A percentile compares a stretch with the other conserved stretches of the same genome.
Evolutionary conservation across 2,113 vertebrate species (phyloP).

Genomic region (Sorex fumeus): DNA sequence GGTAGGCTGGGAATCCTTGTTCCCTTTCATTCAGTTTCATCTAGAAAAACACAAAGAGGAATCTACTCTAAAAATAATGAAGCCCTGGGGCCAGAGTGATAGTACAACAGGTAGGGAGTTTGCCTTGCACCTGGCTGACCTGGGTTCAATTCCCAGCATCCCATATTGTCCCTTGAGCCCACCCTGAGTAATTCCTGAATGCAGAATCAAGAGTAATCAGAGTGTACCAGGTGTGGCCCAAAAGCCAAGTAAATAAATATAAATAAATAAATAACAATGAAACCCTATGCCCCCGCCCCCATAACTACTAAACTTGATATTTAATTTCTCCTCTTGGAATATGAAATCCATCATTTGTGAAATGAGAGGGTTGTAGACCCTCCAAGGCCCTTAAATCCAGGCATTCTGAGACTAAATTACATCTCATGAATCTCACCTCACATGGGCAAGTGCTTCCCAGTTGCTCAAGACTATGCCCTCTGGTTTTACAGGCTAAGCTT

Average conservation of each 20-base stretch:
- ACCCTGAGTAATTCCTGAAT: too few relatives aligned
- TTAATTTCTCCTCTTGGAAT: not conserved
- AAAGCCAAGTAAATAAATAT: too few relatives aligned
- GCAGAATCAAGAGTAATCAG: too few relatives aligned
- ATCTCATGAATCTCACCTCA: not conserved
- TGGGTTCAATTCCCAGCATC: too few relatives aligned
- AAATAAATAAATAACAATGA: too few relatives aligned
- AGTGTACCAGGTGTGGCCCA: too few relatives aligned
- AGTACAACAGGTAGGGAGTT: too few relatives aligned
- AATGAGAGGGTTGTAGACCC: not conserved
- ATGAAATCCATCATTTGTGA: not conserved
- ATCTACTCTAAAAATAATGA: not conserved
- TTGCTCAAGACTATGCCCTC: conserved; percentile 1
- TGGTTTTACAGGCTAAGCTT: not conserved
- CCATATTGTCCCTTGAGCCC: too few relatives aligned
- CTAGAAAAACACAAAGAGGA: not conserved
- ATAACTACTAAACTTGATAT: not conserved
- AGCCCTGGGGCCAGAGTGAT: not conserved
- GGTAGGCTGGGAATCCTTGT: not conserved
- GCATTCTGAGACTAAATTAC: not conserved
- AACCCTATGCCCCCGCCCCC: not conserved
- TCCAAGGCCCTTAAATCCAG: not conserved
- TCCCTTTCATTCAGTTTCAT: conserved; percentile 14
- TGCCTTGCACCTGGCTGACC: too few relatives aligned
- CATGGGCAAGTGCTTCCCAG: not conserved